Percentiles rank a stretch among this genome's conserved stretches.
These are phyloP conservation scores for Trachemys scripta DNA, from an alignment of 2,113 vertebrate species.

Conservation along the genomic window DNA sequence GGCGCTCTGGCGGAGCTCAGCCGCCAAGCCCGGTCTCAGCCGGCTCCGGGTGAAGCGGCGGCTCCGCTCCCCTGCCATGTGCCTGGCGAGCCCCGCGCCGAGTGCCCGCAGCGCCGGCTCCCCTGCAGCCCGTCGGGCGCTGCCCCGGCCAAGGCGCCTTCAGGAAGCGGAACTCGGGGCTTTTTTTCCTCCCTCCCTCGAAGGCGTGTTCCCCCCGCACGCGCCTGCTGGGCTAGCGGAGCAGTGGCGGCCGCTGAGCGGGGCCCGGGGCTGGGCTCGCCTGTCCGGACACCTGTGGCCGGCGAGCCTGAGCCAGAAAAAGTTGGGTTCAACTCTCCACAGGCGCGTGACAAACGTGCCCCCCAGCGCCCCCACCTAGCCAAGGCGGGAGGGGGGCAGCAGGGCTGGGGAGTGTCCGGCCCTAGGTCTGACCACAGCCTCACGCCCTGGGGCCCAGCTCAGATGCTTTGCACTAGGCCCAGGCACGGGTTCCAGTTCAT, in stretches of 20 bases:
- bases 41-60: constrained; percentile 95
- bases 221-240: neutral
- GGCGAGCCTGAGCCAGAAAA: too few species aligned
- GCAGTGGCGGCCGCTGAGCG: neutral
- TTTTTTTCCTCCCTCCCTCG: constrained; percentile 34
- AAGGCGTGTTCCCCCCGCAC: constrained; percentile 38
- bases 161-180: constrained; percentile 82
- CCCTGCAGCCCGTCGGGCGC: neutral
- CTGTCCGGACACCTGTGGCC: neutral
- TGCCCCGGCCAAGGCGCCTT: constrained; percentile 27
- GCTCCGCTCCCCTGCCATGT: constrained; percentile 84
- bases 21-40: constrained; percentile 89
- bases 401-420: neutral
- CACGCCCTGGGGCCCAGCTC: too few species aligned
- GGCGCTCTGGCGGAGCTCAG: constrained; percentile 89
- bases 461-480: too few species aligned
- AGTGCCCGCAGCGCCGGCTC: neutral
- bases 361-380: too few species aligned
- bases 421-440: too few species aligned
- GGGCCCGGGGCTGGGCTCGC: neutral
- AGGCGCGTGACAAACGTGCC: neutral
- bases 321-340: neutral
- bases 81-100: neutral
- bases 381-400: accelerated
- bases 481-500: too few species aligned